A percentile compares a stretch with the other conserved stretches of the same genome.
Conservation (phyloP, 2,888 invertebrate genomes). For the Stenurella melanura region DNA sequence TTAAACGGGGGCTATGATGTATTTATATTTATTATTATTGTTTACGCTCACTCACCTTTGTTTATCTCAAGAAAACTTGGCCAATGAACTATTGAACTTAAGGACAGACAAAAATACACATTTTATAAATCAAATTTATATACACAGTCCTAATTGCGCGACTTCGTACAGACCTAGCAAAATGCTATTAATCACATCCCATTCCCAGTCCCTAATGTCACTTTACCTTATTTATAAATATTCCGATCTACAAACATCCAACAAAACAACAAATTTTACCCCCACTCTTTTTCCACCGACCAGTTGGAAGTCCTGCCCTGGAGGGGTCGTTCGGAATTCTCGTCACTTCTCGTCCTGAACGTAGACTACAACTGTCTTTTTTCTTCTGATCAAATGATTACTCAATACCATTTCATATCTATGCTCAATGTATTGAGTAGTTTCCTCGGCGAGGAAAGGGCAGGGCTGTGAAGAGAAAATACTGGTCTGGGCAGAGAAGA, state of each 20-base stretch:
- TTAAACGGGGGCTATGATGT: not conserved
- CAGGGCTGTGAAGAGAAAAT: too few species aligned
- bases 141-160: conserved; percentile 2
- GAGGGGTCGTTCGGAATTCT: too few species aligned
- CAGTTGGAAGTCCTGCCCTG: too few species aligned
- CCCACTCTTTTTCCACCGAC: not conserved
- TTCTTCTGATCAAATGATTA: too few species aligned
- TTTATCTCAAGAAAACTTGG: conserved; percentile 39
- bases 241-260: conserved; percentile 5
- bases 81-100: conserved; percentile 41
- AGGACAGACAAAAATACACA: conserved; percentile 41
- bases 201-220: not conserved
- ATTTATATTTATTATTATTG: conserved; percentile 28
- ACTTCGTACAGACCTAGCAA: conserved; percentile 30
- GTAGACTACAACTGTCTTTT: too few species aligned
- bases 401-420: too few species aligned
- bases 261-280: not conserved
- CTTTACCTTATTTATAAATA: conserved; percentile 26
- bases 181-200: conserved; percentile 19
- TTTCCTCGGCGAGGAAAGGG: too few species aligned
- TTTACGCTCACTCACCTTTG: conserved; percentile 37
- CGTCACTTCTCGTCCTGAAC: too few species aligned
- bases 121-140: conserved; percentile 22
- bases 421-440: too few species aligned
- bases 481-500: too few species aligned